Base-by-base conservation (phyloP, 2,797 vertebrate genomes). In the Protonibea diacanthus region DNA sequence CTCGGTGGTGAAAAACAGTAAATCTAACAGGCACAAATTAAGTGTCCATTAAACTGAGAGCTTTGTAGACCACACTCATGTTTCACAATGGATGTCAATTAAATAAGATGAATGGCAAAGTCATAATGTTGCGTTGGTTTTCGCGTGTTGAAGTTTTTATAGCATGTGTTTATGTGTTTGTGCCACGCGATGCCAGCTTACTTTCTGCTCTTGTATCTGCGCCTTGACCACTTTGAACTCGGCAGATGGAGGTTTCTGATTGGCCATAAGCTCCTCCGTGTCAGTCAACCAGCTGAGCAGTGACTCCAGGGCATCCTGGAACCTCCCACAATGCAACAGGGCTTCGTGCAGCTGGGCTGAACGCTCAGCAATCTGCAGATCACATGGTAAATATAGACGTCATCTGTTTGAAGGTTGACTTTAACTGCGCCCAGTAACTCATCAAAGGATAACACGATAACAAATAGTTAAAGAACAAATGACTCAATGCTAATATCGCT, bases 211-310 rank as follows among this genome's bases (percentile, higher is more conserved):
- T 88, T 99, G 98, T 92, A 99, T 99, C 93, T 99, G 98, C 57
- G 98, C 98, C 91, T 99, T 99, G 74, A 99, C 98, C 65, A 99
- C 98, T 96, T 99, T 99, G 93, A 96, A 99, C 90, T 99, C 98
- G 0, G 98, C 98, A 25, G 98, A 99, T 0, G 97, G 97, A 56
- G 97, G 96, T 77, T 99, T 99, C 77, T 99, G 98, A 93, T 96
- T 99, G 93, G 97, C 96, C 85, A 99, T 95, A 0, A 99, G 97
- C 27, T 99, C 98, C 81, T 99, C 98, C 0, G 98, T 99, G 90
- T 99, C 98, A 33, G 93, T 97, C 81, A 99, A 95, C 98, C 98
- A 99, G 93, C 98, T 97, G 82, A 99, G 96, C 81, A 99, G 94
- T 25, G 98, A 98, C 92, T 99, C 98, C 76, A 99, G 93, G 33